Base-by-base conservation (phyloP, 2,113 vertebrate species). In the Athene noctua region DNA sequence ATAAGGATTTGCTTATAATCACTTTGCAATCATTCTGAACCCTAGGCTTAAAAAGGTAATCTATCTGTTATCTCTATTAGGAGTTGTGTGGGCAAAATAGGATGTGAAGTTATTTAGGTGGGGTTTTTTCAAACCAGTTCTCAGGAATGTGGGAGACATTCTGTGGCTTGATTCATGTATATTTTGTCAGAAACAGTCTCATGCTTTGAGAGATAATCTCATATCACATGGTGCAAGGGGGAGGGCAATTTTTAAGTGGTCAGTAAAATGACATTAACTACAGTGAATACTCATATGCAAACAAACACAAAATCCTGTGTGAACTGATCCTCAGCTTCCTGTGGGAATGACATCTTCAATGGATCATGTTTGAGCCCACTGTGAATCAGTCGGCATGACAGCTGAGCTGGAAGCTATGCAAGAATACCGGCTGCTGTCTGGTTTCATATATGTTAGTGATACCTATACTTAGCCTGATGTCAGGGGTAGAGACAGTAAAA, bases 231-330 rank as follows among this genome's bases (percentile, higher is more conserved):
- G 80, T 89, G 78, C 6, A 26, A 34, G 27, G 36, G 29, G 65
- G 42, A 75, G 61, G 40, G 30, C 11, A 79, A 54, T 72, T 94
- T 94, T 94, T 81, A 94, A 94, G 80, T 86, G 36, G 83, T 77
- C 91, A 92, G 83, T 92, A 92, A 95, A 94, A 94, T 89, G 54
- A 92, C 92, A 88, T 88, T 89, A 93, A 92, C 86, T 96, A 85
- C 89, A 95, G 95, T 85, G 88, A 94, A 68, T 91, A 94, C 44
- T 0, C 83, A 79, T 91, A 82, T 36, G 65, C 86, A 97, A 97
- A 95, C 95, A 95, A 96, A 94, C 88, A 94, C 44, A 68, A 85
- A 95, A 66, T 94, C 36, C 95, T 97, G 84, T 96, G 96, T 97
- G 97, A 97, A 96, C 94, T 80, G 89, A 91, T 86, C 92, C 62